A percentile compares a stretch with the other conserved stretches of the same genome.
These are phyloP conservation scores for Leptestheria dahalacensis DNA, from an alignment of 1,140 invertebrate genomes.

Conservation along the genomic window DNA sequence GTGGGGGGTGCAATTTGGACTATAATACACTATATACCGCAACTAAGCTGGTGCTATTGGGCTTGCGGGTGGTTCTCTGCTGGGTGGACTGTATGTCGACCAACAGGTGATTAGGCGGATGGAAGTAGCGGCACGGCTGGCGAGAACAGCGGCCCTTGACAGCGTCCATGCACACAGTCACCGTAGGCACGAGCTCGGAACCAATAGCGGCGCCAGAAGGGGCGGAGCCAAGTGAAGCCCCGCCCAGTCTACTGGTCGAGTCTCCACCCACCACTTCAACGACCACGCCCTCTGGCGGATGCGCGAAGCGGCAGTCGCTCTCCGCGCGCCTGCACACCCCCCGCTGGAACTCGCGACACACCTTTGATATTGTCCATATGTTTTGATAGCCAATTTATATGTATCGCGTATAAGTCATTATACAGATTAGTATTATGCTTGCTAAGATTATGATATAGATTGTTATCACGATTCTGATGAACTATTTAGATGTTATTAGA, in stretches of 20 bases:
- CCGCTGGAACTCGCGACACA: conserved; percentile 95
- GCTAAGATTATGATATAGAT: no score
- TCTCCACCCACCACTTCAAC: conserved; percentile 6
- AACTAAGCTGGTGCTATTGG: no score
- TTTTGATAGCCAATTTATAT: no score
- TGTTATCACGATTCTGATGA: no score
- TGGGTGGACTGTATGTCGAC: conserved; percentile 41
- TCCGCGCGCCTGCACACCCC: conserved; percentile 90
- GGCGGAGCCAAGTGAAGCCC: no score
- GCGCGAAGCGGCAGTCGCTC: conserved; percentile 92
- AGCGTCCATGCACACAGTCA: conserved; percentile 98
- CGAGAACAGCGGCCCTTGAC: conserved; percentile 91
- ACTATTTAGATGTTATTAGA: no score
- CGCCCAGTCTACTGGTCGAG: no score
- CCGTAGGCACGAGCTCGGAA: conserved; percentile 19
- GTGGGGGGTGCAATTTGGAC: no score
- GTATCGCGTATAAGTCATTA: no score
- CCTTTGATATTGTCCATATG: no score
- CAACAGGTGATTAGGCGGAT: conserved; percentile 94
- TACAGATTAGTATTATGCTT: no score
- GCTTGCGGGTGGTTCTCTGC: conserved; percentile 55
- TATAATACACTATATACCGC: no score
- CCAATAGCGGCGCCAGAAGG: not conserved
- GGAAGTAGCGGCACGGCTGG: conserved; percentile 93
- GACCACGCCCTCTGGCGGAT: conserved; percentile 75